A percentile compares a stretch with the other conserved stretches of the same genome.
Conservation (phyloP, 2,113 vertebrate species). For the Gracilinanus agilis region DNA sequence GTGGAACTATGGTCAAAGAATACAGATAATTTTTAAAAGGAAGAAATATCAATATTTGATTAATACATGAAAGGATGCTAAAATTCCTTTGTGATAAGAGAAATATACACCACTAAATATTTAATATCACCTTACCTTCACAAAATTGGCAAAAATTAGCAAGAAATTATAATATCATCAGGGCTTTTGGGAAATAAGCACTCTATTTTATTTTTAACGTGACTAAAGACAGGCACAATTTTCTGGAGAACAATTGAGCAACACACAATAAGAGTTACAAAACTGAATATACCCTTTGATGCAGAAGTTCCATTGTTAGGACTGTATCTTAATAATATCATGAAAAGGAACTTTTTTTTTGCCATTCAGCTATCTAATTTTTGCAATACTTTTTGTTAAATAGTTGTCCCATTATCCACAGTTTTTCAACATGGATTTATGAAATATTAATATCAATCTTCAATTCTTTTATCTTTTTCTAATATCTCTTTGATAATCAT, state of each 20-base stretch:
- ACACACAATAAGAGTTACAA: background rate
- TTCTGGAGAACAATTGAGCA: background rate
- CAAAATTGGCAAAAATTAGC: background rate
- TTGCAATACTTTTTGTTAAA: background rate
- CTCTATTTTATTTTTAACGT: background rate
- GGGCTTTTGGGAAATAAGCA: background rate
- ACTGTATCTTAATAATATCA: background rate
- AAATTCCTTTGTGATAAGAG: background rate
- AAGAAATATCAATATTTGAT: background rate
- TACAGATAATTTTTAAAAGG: background rate
- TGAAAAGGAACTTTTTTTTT: background rate
- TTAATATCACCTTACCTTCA: background rate
- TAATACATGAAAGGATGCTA: background rate
- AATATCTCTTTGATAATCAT: background rate
- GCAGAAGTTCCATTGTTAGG: background rate
- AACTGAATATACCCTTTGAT: background rate
- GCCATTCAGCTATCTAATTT: background rate
- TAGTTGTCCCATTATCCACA: background rate
- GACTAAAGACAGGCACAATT: background rate
- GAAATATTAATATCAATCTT: background rate
- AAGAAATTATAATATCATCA: background rate
- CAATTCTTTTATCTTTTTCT: background rate
- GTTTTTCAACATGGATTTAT: background rate
- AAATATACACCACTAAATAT: background rate
- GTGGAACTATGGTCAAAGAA: background rate